A percentile compares a stretch with the other conserved stretches of the same genome.
phyloP scores from a whole-genome alignment of 2,797 vertebrate species.

The Sebastes nivosus region DNA sequence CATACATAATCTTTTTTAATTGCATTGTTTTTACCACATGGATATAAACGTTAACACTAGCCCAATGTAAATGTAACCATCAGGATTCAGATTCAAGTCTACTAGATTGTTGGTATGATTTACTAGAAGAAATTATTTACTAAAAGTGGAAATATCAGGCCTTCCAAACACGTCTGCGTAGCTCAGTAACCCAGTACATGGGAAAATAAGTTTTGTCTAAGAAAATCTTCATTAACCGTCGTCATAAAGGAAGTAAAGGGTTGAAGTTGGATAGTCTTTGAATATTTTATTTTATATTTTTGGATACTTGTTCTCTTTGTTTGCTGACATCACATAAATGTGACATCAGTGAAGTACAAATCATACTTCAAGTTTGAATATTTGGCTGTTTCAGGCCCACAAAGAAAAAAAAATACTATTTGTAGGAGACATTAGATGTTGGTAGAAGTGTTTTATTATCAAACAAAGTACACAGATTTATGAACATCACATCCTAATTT shows the following conservation, averaged over 20 bases:
- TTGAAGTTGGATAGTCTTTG: not conserved
- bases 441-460: not conserved
- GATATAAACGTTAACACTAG: not conserved
- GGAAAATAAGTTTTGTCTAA: constrained; percentile 3
- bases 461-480: not conserved
- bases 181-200: constrained; percentile 10
- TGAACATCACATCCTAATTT: constrained; percentile 2
- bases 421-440: not conserved
- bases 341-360: constrained; percentile 9
- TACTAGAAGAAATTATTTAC: not conserved
- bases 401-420: not conserved
- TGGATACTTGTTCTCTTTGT: not conserved
- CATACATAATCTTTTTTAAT: constrained; percentile 20
- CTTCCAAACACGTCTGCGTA: constrained; percentile 19
- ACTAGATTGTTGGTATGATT: constrained; percentile 16
- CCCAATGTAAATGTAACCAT: constrained; percentile 19
- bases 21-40: constrained; percentile 2
- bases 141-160: constrained; percentile 32
- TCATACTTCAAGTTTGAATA: constrained; percentile 4
- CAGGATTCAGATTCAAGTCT: constrained; percentile 13
- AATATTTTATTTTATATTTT: constrained; percentile 8
- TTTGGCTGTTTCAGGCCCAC: not conserved
- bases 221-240: constrained; percentile 2
- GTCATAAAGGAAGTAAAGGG: not conserved
- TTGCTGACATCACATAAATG: not conserved